Percentiles rank a stretch among this genome's conserved stretches.
phyloP scores from a whole-genome alignment of 2,113 vertebrate genomes.

The Pomatostomus ruficeps region DNA sequence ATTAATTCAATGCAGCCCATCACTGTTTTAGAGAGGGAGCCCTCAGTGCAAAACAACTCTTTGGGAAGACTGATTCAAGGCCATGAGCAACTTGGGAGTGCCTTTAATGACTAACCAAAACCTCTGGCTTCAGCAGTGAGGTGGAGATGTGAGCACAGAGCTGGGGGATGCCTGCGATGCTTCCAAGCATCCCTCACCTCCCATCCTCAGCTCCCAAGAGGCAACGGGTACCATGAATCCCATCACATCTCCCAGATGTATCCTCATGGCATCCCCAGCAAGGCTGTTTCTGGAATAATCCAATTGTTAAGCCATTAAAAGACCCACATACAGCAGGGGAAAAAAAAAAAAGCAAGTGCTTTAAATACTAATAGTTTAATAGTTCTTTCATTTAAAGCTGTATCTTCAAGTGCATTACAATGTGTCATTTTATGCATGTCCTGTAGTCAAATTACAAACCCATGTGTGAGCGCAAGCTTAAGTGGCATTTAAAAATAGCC shows the following conservation, averaged over 20 bases:
- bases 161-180: accelerated
- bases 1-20: constrained; percentile 43
- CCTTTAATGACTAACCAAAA: background rate
- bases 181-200: background rate
- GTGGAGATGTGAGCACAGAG: background rate
- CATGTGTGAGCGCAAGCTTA: background rate
- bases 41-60: background rate
- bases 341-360: background rate
- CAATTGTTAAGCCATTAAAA: background rate
- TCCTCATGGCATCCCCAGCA: background rate
- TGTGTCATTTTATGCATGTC: background rate
- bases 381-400: background rate
- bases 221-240: accelerated
- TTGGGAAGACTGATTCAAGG: background rate
- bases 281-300: background rate
- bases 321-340: accelerated
- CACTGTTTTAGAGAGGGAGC: background rate
- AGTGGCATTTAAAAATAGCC: constrained; percentile 59
- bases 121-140: background rate
- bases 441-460: constrained; percentile 33
- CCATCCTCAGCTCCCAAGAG: background rate
- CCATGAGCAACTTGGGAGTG: background rate
- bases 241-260: background rate
- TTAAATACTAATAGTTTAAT: background rate
- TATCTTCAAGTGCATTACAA: background rate